Base-by-base conservation (phyloP, 23 tunicate species). In the Styela clava region DNA sequence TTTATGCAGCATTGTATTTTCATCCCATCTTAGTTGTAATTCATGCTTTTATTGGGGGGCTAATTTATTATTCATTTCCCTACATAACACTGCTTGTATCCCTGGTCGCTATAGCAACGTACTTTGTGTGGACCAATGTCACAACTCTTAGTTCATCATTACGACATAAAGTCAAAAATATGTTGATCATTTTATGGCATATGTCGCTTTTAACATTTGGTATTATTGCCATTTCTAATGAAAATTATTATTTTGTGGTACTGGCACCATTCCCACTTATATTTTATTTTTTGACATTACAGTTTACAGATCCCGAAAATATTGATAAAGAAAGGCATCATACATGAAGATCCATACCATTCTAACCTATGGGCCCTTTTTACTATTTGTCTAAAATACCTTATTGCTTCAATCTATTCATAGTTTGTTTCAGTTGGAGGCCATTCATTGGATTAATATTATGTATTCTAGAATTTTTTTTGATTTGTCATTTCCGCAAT, bases 21-120 rank as follows among this genome's bases (percentile, higher is more conserved):
- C 85, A 85, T 83, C 97, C 97, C n/a, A 63, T 91, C n/a, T 74
- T 91, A 16, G 87, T 80, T 16, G 76, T 68, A 2, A 72, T 82
- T 33, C 97, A 91, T 70, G 87, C 88, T 68, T 27, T 86, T 31
- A 78, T 63, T 33, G 90, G 92, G 52, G 97, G 97, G 2, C 82
- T 91, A 22, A 62, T 91, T 21, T 91, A 85, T 78, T 90, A 85
- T 62, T 74, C 95, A 2, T 90, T 52, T 52, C 89, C 95, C 24
- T 90, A 85, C 33, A 36, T 90, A 19, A 69, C 68, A 2, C 62
- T 90, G 2, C n/a, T 90, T 29, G 62, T 78, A 3, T 52, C 95
- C 9, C 70, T 90, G 18, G 16, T 85, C 52, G 83, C 73, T 76
- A 30, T 81, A 9, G 81, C 84, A 12, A 31, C 69, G 16, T 90